Base-by-base conservation (phyloP, 2,113 vertebrate species). In the Bubo bubo region DNA sequence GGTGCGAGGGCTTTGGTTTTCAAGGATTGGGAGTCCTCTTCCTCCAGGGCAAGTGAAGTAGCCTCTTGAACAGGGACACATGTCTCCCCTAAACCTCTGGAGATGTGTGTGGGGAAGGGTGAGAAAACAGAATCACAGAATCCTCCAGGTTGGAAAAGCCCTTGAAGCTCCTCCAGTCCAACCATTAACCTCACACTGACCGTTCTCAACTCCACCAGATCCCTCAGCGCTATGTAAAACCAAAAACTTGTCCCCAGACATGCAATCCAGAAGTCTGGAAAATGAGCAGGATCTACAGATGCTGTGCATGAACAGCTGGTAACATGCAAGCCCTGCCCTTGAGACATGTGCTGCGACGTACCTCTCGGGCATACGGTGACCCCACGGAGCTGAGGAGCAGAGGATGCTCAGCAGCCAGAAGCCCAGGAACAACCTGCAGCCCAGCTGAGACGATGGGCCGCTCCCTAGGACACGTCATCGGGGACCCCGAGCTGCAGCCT, bases 201-300 rank as follows among this genome's bases (percentile, higher is more conserved):
- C 16, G 43, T 45, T 45, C 43, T 18, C 43, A 45, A 18, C 17
- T 45, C 43, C 43, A 45, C 43, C 43, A 45, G 16, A 45, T 45
- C 43, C 43, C 43, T 17, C 16, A 45, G 43, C 14, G 43, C 43
- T 45, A 45, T 45, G 43, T 45, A 17, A 45, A 45, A 45, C 16
- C 16, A 45, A 45, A 45, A 45, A 45, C 43, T 43, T 45, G 17
- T 45, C 2, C 13, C 26, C 56, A 58, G 41, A 7, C 1, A 15
- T 0, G 6, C 11, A 35, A 19, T 2, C 4, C 17, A 3, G 2
- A 35, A 32, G 8, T 6, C 0, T 6, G 55, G 52, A 5, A 37
- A 18, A 37, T 0, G 14, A 55, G 59, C 17, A 73, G 66, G 53
- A 30, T 4, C 22, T 60, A 11, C 13, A 12, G 68, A 12, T n/a